These are phyloP conservation scores for Physella acuta DNA, from an alignment of 1,140 invertebrate genomes.

Conservation along the genomic window DNA sequence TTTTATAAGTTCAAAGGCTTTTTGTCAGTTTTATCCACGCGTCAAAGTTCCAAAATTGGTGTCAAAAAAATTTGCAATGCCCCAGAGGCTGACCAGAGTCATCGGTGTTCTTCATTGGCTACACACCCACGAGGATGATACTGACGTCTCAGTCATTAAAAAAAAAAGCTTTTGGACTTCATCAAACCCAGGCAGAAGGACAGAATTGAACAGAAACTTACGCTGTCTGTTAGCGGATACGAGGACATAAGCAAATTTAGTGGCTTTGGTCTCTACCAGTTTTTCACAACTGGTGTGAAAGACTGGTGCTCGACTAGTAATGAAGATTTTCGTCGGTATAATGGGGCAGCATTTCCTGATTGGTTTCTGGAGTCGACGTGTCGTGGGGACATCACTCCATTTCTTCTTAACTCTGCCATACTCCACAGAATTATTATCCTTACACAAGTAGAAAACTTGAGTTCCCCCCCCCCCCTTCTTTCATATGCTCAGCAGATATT, in stretches of 20 bases:
- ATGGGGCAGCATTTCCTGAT: constrained; percentile 57
- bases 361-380: constrained; percentile 71
- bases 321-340: constrained; percentile 25
- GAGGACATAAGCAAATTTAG: constrained; percentile 27
- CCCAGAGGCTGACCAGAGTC: constrained; percentile 67
- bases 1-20: constrained; percentile 72
- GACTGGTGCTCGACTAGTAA: not conserved
- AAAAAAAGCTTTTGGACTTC: constrained; percentile 59
- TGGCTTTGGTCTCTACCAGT: constrained; percentile 28
- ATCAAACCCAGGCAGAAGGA: constrained; percentile 41
- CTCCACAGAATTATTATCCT: constrained; percentile 69
- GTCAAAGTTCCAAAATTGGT: constrained; percentile 66
- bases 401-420: constrained; percentile 70
- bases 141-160: constrained; percentile 69
- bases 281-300: constrained; percentile 22
- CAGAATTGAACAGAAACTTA: constrained; percentile 34
- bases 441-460: constrained; percentile 75
- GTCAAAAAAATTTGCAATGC: constrained; percentile 50
- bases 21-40: constrained; percentile 71
- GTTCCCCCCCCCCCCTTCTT: constrained; percentile 65
- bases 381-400: constrained; percentile 65
- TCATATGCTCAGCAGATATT: constrained; percentile 67
- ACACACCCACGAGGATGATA: constrained; percentile 61
- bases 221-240: constrained; percentile 43
- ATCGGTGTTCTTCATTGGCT: constrained; percentile 74